These are phyloP conservation scores for Branchellion lobata DNA, from an alignment of 2,888 invertebrate species.

Conservation along the genomic window DNA sequence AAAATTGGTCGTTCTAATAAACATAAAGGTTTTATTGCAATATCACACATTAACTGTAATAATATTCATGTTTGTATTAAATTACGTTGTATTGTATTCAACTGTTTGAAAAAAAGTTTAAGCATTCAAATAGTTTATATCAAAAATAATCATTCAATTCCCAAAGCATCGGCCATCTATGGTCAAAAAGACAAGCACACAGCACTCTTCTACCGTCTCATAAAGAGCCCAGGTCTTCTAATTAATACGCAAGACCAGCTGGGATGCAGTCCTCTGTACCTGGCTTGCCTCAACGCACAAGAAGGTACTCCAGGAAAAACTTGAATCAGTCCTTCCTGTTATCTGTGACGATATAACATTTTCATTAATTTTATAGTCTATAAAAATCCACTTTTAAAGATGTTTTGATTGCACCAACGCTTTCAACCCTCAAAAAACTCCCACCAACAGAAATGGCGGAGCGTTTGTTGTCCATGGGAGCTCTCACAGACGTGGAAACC, in stretches of 20 bases:
- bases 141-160: background rate
- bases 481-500: conserved; percentile 54
- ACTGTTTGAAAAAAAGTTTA: no score
- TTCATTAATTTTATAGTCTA: no score
- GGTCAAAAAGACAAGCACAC: conserved; percentile 44
- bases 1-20: no score
- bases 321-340: no score
- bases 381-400: no score
- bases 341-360: no score
- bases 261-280: conserved; percentile 58
- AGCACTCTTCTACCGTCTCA: conserved; percentile 54
- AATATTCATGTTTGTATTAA: background rate
- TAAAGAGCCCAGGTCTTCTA: conserved; percentile 55
- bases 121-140: no score
- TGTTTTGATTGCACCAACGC: no score
- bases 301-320: conserved; percentile 53
- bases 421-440: no score
- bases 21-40: no score
- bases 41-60: no score
- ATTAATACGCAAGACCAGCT: conserved; percentile 55
- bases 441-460: conserved; percentile 55
- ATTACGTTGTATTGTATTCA: background rate
- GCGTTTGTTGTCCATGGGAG: conserved; percentile 54
- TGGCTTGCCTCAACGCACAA: conserved; percentile 58
- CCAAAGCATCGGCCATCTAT: conserved; percentile 26